Conservation (phyloP, 2,888 invertebrate species). For the Operophtera brumata region DNA sequence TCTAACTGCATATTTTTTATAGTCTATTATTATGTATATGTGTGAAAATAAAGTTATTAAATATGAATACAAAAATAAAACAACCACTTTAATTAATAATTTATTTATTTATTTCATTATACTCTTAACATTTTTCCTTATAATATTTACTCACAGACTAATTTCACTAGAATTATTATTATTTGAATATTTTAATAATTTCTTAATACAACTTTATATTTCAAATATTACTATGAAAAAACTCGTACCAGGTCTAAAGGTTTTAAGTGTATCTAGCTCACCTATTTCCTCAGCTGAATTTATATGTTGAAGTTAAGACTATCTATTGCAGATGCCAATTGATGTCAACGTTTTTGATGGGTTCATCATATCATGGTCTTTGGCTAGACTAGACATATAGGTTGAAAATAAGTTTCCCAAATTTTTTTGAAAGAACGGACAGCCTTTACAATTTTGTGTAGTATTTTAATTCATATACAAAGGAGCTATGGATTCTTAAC, state of each 20-base stretch:
- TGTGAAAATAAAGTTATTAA: background rate
- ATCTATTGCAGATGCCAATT: slow-evolving; percentile 4
- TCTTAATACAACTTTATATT: slow-evolving; percentile 70
- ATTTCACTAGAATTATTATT: slow-evolving; percentile 70
- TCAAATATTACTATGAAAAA: slow-evolving; percentile 68
- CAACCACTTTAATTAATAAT: slow-evolving; percentile 34
- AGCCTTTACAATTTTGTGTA: slow-evolving; percentile 45
- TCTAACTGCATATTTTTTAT: background rate
- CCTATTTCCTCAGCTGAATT: slow-evolving; percentile 38
- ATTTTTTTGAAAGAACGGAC: slow-evolving; percentile 50
- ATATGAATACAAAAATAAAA: slow-evolving; percentile 18
- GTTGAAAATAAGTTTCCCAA: slow-evolving; percentile 45
- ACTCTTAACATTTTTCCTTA: slow-evolving; percentile 78
- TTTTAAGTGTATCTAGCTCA: slow-evolving; percentile 46
- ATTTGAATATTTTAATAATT: slow-evolving; percentile 76
- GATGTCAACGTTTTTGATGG: slow-evolving; percentile 25
- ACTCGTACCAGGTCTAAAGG: slow-evolving; percentile 67
- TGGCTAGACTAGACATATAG: slow-evolving; percentile 16
- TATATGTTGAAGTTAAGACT: slow-evolving; percentile 17
- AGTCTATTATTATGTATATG: background rate
- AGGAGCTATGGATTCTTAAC: too few relatives aligned
- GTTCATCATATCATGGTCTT: slow-evolving; percentile 1
- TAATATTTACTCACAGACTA: slow-evolving; percentile 70
- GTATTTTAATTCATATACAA: slow-evolving; percentile 26
- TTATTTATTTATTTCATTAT: slow-evolving; percentile 75